Evolutionary conservation across 2,888 invertebrate genomes (phyloP).

Genomic region (Seladonia tumulorum): DNA sequence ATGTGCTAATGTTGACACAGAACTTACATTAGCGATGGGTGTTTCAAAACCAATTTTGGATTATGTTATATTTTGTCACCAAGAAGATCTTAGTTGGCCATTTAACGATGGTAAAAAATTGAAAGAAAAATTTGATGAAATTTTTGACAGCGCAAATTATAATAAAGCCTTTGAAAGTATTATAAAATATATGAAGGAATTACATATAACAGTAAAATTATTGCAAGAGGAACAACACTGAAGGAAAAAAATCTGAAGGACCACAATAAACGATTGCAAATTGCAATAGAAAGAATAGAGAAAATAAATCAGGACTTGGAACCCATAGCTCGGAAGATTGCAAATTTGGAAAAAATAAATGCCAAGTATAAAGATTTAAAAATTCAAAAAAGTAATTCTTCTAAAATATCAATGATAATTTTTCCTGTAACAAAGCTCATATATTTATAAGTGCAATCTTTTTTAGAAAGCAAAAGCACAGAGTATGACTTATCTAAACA

Average conservation of each 20-base stretch:
- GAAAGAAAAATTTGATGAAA: slow-evolving; percentile 98
- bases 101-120: slow-evolving; percentile 96
- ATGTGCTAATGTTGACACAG: slow-evolving; percentile 90
- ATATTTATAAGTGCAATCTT: not conserved
- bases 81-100: slow-evolving; percentile 99
- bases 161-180: slow-evolving; percentile 94
- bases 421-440: not conserved
- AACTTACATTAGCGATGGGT: slow-evolving; percentile 90
- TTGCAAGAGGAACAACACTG: slow-evolving; percentile 83
- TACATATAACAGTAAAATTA: slow-evolving; percentile 12
- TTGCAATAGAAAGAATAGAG: slow-evolving; percentile 85
- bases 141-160: slow-evolving; percentile 97
- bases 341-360: slow-evolving; percentile 82
- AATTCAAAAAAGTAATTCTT: slow-evolving; percentile 80
- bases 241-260: slow-evolving; percentile 87
- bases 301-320: slow-evolving; percentile 83
- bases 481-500: not conserved
- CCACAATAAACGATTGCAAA: slow-evolving; percentile 87
- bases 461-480: slow-evolving; percentile 80
- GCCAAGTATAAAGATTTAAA: slow-evolving; percentile 78
- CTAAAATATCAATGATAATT: not conserved
- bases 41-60: slow-evolving; percentile 97
- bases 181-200: slow-evolving; percentile 87
- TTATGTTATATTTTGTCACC: slow-evolving; percentile 99
- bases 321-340: slow-evolving; percentile 83